Evolutionary conservation across 2,888 invertebrate genomes (phyloP).

Genomic region (Dromius quadrimaculatus): DNA sequence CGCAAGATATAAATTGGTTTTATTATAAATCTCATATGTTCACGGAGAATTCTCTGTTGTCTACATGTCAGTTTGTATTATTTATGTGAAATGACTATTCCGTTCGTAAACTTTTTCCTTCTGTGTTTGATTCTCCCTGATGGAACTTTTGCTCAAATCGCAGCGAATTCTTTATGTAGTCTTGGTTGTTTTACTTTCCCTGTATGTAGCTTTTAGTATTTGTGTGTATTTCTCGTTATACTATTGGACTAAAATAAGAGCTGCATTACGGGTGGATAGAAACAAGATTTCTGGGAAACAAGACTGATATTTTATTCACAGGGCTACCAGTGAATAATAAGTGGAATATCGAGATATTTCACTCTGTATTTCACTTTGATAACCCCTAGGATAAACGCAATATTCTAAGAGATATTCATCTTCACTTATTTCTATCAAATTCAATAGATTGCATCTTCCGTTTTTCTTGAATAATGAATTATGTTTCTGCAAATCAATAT

Average conservation of each 20-base stretch:
- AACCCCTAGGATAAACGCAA: not conserved
- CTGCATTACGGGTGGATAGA: not conserved
- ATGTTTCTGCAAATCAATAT: not conserved
- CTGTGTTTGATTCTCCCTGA: slow-evolving; percentile 28
- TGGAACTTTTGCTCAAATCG: slow-evolving; percentile 2
- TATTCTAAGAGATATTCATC: not conserved
- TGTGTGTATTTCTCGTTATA: not conserved
- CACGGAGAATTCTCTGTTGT: no score
- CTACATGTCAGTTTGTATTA: no score
- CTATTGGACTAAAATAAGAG: slow-evolving; percentile 8
- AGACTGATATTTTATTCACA: not conserved
- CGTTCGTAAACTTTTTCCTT: no score
- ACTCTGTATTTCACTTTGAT: not conserved
- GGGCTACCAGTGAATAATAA: not conserved
- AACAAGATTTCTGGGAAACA: not conserved
- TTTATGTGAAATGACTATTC: no score
- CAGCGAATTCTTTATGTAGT: not conserved
- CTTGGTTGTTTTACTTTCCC: not conserved
- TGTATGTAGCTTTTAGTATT: not conserved
- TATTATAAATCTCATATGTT: no score
- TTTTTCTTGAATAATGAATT: not conserved
- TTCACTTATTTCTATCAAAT: no score
- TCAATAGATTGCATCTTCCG: not conserved
- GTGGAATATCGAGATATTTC: not conserved
- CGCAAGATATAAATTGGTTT: no score